phyloP scores from a whole-genome alignment of 2,797 vertebrate species.

The Brotula barbata region DNA sequence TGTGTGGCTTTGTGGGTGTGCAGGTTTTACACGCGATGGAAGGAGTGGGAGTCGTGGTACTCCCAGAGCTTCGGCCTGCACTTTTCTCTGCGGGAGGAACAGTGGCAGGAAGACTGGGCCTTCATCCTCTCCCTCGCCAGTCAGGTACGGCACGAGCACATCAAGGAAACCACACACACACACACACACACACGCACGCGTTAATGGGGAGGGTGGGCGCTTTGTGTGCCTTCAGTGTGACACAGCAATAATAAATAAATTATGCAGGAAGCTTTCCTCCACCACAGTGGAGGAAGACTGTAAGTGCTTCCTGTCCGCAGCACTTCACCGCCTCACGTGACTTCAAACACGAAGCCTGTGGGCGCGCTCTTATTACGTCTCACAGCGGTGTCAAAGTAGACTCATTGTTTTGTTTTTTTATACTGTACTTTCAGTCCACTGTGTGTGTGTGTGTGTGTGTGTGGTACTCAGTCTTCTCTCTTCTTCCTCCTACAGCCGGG shows the following conservation, averaged over 20 bases:
- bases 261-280: conserved; percentile 48
- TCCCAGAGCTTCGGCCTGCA: conserved; percentile 98
- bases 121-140: conserved; percentile 97
- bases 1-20: conserved; percentile 29
- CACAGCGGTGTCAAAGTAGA: conserved; percentile 36
- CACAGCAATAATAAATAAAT: conserved; percentile 52
- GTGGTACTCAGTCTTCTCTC: conserved; percentile 3
- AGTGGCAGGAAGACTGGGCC: conserved; percentile 99
- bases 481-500: conserved; percentile 83
- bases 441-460: neutral
- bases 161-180: conserved; percentile 13
- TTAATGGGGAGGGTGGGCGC: neutral
- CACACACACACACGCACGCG: too few species aligned
- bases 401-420: conserved; percentile 16
- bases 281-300: conserved; percentile 31
- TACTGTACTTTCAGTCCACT: conserved; percentile 10
- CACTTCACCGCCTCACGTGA: conserved; percentile 40
- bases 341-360: conserved; percentile 52
- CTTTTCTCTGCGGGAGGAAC: conserved; percentile 94
- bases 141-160: conserved; percentile 88
- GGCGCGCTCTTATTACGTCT: conserved; percentile 47
- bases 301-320: conserved; percentile 61
- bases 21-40: conserved; percentile 98
- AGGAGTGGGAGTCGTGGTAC: conserved; percentile 99
- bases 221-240: conserved; percentile 24